Evolutionary conservation across 2,113 vertebrate genomes (phyloP), one percentile per base, ranked within the genome.

Genomic region (Leptosomus discolor): DNA sequence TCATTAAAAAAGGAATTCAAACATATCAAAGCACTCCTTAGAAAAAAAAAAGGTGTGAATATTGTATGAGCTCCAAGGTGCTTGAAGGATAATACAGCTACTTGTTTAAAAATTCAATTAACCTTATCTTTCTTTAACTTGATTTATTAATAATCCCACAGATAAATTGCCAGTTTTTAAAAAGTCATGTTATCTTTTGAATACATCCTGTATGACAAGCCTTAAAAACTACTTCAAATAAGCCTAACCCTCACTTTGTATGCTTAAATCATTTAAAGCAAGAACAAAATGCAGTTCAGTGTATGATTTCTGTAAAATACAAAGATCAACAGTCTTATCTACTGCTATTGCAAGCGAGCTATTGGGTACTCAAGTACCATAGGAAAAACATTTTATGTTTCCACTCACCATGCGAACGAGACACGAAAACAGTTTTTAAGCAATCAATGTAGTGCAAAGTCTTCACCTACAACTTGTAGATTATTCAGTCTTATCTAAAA

Each of bases 61-160:
- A 97, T 75, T 97, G 67, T 95, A 97, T 97, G 94, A 97, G 91
- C 94, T 97, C 87, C 96, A 98, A 98, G 92, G 94, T 97, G 93
- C 92, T 97, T 98, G 92, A 98, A 98, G 97, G 97, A 97, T 96
- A 98, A 98, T 97, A 97, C 51, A 95, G 93, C 89, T 97, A 96
- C 94, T 96, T 97, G 89, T 97, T 98, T 97, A 98, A 98, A 98
- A 98, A 98, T 98, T 97, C 97, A 98, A 97, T 98, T 98, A 98
- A 98, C 96, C 93, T 98, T 97, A 98, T 97, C 96, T 97, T 98
- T 98, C 96, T 96, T 94, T 96, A 98, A 97, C 88, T 97, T 98
- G 97, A 98, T 98, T 98, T 98, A 97, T 98, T 97, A 98, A 97
- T 97, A 97, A 98, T 97, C 91, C 90, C 71, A 96, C 82, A 97